These are phyloP conservation scores for Sciaenops ocellatus DNA, from an alignment of 2,797 vertebrate species.

Conservation along the genomic window DNA sequence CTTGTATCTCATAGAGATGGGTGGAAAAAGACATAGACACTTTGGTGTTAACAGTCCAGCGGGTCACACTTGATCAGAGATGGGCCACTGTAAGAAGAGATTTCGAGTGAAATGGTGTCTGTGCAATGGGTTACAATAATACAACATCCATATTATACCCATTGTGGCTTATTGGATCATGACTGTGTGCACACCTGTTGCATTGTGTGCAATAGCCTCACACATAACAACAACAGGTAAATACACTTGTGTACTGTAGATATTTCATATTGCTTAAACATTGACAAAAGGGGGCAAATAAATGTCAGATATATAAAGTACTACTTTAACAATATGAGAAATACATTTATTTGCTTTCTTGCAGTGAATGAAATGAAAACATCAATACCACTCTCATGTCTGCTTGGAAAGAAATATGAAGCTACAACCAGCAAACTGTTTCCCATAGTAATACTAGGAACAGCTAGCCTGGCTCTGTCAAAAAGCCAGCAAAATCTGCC, in stretches of 20 bases:
- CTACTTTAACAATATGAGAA: neutral
- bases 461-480: neutral
- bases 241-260: neutral
- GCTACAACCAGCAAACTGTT: neutral
- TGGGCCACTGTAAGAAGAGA: constrained; percentile 21
- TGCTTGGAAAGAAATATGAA: neutral
- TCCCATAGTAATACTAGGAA: neutral
- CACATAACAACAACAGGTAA: neutral
- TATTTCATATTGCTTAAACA: neutral
- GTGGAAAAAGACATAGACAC: constrained; percentile 32
- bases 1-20: constrained; percentile 29
- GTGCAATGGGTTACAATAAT: constrained; percentile 17
- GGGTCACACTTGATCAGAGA: constrained; percentile 38
- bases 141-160: constrained; percentile 13
- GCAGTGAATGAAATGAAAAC: neutral
- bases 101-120: constrained; percentile 26
- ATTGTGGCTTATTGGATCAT: constrained; percentile 29
- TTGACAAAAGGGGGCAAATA: neutral
- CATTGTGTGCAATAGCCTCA: neutral
- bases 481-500: neutral
- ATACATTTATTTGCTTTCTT: neutral
- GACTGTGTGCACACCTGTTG: constrained; percentile 21
- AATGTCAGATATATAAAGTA: neutral
- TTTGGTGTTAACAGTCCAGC: constrained; percentile 25
- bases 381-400: neutral